Conservation (phyloP, 1,140 invertebrate species). For the Chironomus tepperi region DNA sequence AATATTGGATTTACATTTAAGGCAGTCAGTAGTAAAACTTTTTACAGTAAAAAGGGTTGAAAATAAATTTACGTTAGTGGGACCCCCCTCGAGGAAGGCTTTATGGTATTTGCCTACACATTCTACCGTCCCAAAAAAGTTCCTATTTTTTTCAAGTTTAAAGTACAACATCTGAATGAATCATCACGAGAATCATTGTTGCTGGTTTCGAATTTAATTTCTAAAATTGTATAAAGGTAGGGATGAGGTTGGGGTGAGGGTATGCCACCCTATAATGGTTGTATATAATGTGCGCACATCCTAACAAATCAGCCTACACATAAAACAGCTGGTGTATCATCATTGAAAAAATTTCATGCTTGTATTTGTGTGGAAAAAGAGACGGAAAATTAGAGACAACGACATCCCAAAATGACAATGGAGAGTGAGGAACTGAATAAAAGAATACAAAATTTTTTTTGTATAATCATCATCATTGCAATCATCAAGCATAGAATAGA, state of each 20-base stretch:
- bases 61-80: neutral
- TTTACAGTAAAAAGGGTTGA: neutral
- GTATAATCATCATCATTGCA: neutral
- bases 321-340: conserved; percentile 12
- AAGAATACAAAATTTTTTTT: too few species aligned
- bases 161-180: neutral
- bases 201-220: conserved; percentile 13
- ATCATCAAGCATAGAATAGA: neutral
- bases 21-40: neutral
- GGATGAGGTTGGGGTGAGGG: neutral
- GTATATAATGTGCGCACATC: neutral
- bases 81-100: neutral
- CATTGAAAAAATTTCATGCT: neutral
- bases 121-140: neutral
- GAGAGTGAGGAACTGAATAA: too few species aligned
- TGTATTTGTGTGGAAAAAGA: neutral
- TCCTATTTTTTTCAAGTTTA: neutral
- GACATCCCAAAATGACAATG: neutral
- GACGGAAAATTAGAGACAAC: neutral
- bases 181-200: neutral
- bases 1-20: conserved; percentile 20
- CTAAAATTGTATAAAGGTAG: neutral
- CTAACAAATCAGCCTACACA: neutral
- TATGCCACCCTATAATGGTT: neutral
- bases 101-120: neutral